Percentiles rank a stretch among this genome's conserved stretches.
phyloP scores from a whole-genome alignment of 2,888 invertebrate genomes.

The Pyrrhosoma nymphula region DNA sequence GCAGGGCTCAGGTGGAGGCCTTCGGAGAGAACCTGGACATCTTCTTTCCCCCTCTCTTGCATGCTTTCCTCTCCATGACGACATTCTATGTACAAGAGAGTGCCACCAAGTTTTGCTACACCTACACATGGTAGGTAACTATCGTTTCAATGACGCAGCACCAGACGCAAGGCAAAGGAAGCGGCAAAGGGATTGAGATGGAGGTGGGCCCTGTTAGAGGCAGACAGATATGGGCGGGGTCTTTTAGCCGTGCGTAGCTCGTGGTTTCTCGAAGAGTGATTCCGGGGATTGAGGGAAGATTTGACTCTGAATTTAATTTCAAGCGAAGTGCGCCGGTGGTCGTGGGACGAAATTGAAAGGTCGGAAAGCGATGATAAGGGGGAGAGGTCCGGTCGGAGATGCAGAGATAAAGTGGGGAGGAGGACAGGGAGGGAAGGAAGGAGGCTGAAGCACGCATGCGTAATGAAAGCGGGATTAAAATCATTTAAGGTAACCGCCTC shows the following conservation, averaged over 20 bases:
- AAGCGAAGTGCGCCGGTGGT: not conserved
- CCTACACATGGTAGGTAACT: not conserved
- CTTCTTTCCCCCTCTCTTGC: too few relatives aligned
- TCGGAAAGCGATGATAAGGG: not conserved
- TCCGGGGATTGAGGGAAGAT: slow-evolving; percentile 60
- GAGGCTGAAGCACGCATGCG: not conserved
- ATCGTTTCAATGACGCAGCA: not conserved
- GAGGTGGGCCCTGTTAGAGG: not conserved
- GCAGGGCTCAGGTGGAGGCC: too few relatives aligned
- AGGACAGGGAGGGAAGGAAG: not conserved
- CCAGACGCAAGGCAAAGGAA: not conserved
- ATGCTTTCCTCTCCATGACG: too few relatives aligned
- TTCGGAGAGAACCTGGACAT: too few relatives aligned
- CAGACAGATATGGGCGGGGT: slow-evolving; percentile 34
- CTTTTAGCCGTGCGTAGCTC: slow-evolving; percentile 9
- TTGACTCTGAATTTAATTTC: slow-evolving; percentile 54
- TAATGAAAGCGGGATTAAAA: slow-evolving; percentile 24
- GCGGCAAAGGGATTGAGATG: not conserved
- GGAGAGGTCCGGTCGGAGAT: not conserved
- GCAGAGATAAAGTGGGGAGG: not conserved
- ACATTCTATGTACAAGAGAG: too few relatives aligned
- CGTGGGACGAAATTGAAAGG: not conserved
- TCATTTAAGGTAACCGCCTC: slow-evolving; percentile 23
- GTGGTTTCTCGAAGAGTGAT: slow-evolving; percentile 60
- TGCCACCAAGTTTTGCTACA: too few relatives aligned